Evolutionary conservation across 2,113 vertebrate species (phyloP).

Genomic region (Circaetus gallicus): DNA sequence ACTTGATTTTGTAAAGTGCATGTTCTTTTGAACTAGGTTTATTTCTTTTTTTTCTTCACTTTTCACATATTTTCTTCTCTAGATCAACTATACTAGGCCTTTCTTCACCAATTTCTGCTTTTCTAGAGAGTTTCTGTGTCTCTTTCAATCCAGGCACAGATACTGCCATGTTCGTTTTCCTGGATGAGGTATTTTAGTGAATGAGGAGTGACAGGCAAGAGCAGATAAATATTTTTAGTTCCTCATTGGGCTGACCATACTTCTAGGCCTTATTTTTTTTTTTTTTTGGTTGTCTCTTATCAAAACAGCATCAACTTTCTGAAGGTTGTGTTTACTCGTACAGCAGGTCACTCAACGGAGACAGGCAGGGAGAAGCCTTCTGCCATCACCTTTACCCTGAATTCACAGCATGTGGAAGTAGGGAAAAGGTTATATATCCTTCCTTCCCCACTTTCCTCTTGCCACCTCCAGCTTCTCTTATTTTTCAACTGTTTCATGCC

Average conservation of each 20-base stretch:
- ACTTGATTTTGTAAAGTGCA: not conserved
- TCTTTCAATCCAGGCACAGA: not conserved
- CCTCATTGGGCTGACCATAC: not conserved
- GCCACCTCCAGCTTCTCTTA: not conserved
- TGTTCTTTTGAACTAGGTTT: not conserved
- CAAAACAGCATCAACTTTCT: not conserved
- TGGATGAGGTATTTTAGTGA: not conserved
- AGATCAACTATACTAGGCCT: rapidly evolving
- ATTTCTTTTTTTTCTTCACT: not conserved
- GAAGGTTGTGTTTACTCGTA: not conserved
- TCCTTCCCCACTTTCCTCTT: not conserved
- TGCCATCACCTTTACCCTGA: not conserved
- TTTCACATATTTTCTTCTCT: not conserved
- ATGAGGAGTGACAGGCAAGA: not conserved
- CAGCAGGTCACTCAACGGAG: not conserved
- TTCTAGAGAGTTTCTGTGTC: not conserved
- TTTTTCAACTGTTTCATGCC: not conserved
- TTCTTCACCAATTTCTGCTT: not conserved
- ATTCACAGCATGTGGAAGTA: not conserved
- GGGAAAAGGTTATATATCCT: not conserved
- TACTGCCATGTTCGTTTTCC: not conserved
- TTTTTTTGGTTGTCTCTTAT: not conserved
- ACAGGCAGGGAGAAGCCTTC: not conserved
- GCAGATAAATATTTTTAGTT: not conserved
- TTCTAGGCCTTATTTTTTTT: not conserved